Conservation (phyloP, 2,797 vertebrate species). For the Enteromius viviparus region DNA sequence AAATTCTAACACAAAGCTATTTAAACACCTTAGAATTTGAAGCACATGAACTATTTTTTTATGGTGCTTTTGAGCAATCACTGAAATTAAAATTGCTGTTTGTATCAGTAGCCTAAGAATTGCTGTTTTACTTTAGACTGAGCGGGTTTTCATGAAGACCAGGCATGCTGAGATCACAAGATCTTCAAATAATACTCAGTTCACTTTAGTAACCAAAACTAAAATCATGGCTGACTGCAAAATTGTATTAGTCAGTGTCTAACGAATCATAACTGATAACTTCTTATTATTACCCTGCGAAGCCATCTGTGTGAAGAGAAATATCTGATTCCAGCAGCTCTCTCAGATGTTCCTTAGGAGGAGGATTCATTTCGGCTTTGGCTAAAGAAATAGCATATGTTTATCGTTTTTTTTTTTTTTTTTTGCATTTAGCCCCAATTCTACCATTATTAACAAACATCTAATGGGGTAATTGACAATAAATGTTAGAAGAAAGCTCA, state of each 20-base stretch:
- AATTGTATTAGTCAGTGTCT: not conserved
- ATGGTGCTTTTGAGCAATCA: not conserved
- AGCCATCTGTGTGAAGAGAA: slow-evolving; percentile 74
- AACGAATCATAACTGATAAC: not conserved
- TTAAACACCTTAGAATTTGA: not conserved
- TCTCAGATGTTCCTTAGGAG: slow-evolving; percentile 63
- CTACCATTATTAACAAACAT: not conserved
- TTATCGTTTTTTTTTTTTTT: not conserved
- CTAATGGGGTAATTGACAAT: not conserved
- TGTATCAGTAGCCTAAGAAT: not conserved
- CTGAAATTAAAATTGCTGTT: not conserved
- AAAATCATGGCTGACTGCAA: not conserved
- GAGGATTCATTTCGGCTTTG: slow-evolving; percentile 71
- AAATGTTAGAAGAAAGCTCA: slow-evolving; percentile 41
- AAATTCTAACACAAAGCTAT: not conserved
- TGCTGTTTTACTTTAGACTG: not conserved
- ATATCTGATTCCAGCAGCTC: slow-evolving; percentile 74
- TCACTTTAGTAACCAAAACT: not conserved
- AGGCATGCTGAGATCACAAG: not conserved
- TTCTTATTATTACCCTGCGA: slow-evolving; percentile 67
- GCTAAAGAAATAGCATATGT: slow-evolving; percentile 61
- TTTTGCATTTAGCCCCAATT: not conserved
- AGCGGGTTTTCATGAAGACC: not conserved
- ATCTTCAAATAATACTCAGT: not conserved
- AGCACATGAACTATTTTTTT: not conserved